Conservation (phyloP, 2,888 invertebrate species). For the Melinaea menophilus region DNA sequence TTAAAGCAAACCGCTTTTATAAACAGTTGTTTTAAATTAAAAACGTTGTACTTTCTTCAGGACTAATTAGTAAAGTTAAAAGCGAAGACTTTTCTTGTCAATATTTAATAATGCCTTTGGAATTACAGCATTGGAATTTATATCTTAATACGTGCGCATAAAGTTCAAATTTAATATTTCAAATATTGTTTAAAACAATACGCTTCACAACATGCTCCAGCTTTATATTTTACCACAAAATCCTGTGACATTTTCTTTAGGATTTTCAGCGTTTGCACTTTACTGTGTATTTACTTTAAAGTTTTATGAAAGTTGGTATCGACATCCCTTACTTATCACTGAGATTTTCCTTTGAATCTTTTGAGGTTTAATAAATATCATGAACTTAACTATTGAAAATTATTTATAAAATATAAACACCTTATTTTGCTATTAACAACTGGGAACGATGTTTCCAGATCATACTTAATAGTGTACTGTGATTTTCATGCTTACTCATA, state of each 20-base stretch:
- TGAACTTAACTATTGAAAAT: too few relatives aligned
- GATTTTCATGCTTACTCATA: too few relatives aligned
- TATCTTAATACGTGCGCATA: background rate
- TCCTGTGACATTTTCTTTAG: slow-evolving; percentile 25
- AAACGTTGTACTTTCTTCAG: slow-evolving; percentile 23
- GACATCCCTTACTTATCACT: too few relatives aligned
- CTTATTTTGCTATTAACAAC: too few relatives aligned
- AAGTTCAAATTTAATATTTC: slow-evolving; percentile 12
- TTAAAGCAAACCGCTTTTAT: background rate
- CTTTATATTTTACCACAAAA: slow-evolving; percentile 27
- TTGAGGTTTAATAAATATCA: too few relatives aligned
- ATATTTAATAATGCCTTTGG: slow-evolving; percentile 23
- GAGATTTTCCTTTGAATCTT: too few relatives aligned
- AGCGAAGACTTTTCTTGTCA: slow-evolving; percentile 24
- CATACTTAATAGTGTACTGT: too few relatives aligned
- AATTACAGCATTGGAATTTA: slow-evolving; percentile 13
- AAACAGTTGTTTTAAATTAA: slow-evolving; percentile 19
- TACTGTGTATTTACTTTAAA: background rate
- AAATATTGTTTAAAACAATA: slow-evolving; percentile 23
- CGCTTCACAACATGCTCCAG: slow-evolving; percentile 19
- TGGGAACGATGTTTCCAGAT: too few relatives aligned
- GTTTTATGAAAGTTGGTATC: too few relatives aligned
- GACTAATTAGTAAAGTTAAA: slow-evolving; percentile 27
- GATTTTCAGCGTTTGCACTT: slow-evolving; percentile 15
- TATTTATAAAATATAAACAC: too few relatives aligned